Evolutionary conservation across 2,888 invertebrate species (phyloP), one percentile per base, ranked within the genome.

Genomic region (Sipha maydis): DNA sequence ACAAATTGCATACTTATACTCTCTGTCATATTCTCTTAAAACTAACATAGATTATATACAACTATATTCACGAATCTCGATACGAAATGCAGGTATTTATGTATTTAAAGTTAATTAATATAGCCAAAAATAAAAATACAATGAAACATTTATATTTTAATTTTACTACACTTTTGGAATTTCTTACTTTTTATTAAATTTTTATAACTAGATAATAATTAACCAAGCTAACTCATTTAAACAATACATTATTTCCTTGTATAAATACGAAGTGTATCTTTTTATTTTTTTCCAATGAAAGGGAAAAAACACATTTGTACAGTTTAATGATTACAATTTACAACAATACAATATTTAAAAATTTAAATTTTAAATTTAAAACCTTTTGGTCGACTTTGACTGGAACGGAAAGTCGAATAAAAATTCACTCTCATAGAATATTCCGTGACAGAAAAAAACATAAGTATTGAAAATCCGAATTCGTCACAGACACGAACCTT

Each of bases 401-500:
- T 31, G 61, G 38, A 54, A 11, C 85, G 79, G 28, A 21, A 79
- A 86, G n/a, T 25, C 48, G n/a, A 78, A 84, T 76, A 73, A 77
- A 86, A 86, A 86, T 79, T 54, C 38, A 86, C 79, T 77, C 85
- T 78, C 85, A 7, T 14, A 61, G 9, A 34, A 82, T 82, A 79
- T 86, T 71, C 85, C 78, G 9, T 79, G 54, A 86, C 85, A 71
- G 56, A 67, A 76, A 84, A 67, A n/a, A 67, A 83, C 31, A 28
- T 8, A 48, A 77, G 67, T 85, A 77, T 80, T 61, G 80, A 67
- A 77, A 77, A 80, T 67, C 73, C 79, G 41, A 88, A 88, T 88
- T 88, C 86, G 86, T 88, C 86, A 88, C 86, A 75, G 86, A 73
- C 86, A 88, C 80, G 86, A 86, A 67, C 79, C 80, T 79, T 86